Base-by-base conservation (phyloP, 2,113 vertebrate genomes). In the Anhinga anhinga region DNA sequence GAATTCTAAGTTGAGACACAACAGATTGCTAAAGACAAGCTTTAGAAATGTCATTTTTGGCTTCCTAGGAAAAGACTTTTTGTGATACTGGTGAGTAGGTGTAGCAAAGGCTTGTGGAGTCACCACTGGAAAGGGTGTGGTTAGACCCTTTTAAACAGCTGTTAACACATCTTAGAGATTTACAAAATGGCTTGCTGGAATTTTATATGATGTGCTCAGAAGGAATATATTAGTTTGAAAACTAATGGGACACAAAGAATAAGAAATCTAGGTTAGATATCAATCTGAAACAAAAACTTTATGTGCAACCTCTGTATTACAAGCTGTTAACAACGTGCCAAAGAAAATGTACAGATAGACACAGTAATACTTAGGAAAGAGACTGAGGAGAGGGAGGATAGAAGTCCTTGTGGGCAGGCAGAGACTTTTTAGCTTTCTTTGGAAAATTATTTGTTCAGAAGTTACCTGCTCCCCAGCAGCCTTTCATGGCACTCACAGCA, bases 171-270 rank as follows among this genome's bases (percentile, higher is more conserved):
- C 82, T 88, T 78, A 94, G 47, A 88, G 42, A 88, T 83, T 92
- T 90, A 89, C 45, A 80, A 86, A 97, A 86, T 38, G 5, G 29
- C 45, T 96, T 95, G 25, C 61, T 95, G 67, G 65, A 71, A 82
- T 96, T 93, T 92, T 93, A 47, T 86, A 59, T 77, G 26, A 73
- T 58, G 27, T 36, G 13, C 61, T 93, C 44, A 82, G n/a, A 73
- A 67, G 93, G 45, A 95, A 74, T 82, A 87, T 93, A 40, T 59
- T 93, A 70, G 26, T 72, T 93, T 93, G 90, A 94, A 95, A 93
- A 77, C 16, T 7, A 34, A n/a, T 84, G 50, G 69, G 49, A 92
- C 34, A 86, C 25, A 34, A 71, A 91, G 55, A 42, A 45, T n/a
- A 59, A 62, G 19, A 80, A 89, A 62, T 40, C 18, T 30, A 76